Evolutionary conservation across 2,797 vertebrate species (phyloP).

Genomic region (Syngnathus rostellatus): DNA sequence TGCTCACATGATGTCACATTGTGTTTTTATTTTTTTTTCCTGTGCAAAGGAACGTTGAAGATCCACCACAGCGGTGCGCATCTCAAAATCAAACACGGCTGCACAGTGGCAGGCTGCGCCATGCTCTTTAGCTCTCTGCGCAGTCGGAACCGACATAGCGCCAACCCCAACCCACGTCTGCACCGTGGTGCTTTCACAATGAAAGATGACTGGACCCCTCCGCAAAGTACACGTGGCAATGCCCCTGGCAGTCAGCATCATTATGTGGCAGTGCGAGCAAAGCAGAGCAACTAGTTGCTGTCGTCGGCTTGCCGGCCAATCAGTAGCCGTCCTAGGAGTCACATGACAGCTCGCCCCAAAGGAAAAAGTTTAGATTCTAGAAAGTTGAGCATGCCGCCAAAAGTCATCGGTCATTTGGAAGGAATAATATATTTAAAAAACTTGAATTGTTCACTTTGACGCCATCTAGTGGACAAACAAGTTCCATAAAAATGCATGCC

Average conservation of each 20-base stretch:
- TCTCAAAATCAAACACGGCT: constrained; percentile 92
- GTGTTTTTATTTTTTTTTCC: too few species aligned
- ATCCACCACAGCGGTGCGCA: constrained; percentile 97
- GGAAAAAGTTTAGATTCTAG: constrained; percentile 78
- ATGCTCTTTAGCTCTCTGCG: constrained; percentile 93
- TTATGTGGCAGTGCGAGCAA: background rate
- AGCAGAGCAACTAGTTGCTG: background rate
- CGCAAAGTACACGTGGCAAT: too few species aligned
- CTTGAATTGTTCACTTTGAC: too few species aligned
- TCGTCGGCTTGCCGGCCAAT: constrained; percentile 30
- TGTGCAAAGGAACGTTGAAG: constrained; percentile 80
- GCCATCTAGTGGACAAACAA: too few species aligned
- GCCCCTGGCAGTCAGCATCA: background rate
- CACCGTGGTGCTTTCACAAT: constrained; percentile 25
- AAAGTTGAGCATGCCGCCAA: constrained; percentile 90
- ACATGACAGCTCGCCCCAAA: constrained; percentile 71
- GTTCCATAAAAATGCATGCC: too few species aligned
- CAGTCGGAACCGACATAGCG: constrained; percentile 90
- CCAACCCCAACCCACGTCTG: constrained; percentile 86
- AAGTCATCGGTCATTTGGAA: constrained; percentile 57
- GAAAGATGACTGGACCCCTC: background rate
- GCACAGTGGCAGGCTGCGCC: constrained; percentile 84
- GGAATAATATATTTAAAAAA: too few species aligned
- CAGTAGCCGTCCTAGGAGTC: constrained; percentile 41
- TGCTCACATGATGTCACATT: too few species aligned